Percentiles rank a stretch among this genome's conserved stretches.
phyloP scores from a whole-genome alignment of 2,797 vertebrate genomes.

The Artibeus lituratus region DNA sequence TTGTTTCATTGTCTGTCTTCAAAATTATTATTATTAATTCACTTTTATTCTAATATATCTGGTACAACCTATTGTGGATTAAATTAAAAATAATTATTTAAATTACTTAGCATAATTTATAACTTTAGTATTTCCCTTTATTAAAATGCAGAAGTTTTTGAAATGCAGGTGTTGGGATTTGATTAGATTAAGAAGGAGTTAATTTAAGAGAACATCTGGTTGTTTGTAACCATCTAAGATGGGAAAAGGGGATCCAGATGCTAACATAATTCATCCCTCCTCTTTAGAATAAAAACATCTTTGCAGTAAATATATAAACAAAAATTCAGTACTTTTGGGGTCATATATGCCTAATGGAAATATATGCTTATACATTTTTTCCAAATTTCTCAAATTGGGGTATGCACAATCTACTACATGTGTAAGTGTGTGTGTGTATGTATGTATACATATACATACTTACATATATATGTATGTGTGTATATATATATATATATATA shows the following conservation, averaged over 20 bases:
- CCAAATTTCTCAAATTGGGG: neutral
- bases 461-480: no score
- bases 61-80: neutral
- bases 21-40: neutral
- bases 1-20: neutral
- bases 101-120: neutral
- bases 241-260: neutral
- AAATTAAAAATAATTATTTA: neutral
- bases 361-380: neutral
- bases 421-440: neutral
- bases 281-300: slow-evolving; percentile 38
- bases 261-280: neutral
- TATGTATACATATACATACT: no score
- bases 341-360: neutral
- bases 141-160: neutral
- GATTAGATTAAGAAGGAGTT: slow-evolving; percentile 38
- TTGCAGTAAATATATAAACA: neutral
- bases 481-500: no score
- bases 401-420: neutral
- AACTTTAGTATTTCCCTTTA: neutral
- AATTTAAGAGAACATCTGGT: slow-evolving; percentile 53
- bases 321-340: neutral
- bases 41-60: neutral
- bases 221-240: neutral
- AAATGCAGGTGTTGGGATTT: neutral